These are phyloP conservation scores for Chiloscyllium plagiosum DNA, from an alignment of 2,113 vertebrate genomes.

Conservation along the genomic window DNA sequence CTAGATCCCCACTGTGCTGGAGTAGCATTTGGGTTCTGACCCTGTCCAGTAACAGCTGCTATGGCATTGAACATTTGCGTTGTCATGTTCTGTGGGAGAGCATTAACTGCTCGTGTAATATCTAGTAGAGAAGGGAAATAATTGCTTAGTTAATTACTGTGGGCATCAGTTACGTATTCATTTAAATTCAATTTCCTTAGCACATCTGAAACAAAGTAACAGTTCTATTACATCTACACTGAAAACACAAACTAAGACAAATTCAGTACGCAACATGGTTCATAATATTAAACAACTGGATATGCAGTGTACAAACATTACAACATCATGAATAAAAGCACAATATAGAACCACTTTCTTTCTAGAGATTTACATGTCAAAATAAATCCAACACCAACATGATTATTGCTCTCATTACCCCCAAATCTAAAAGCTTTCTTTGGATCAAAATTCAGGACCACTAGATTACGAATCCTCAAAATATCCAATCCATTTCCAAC, in stretches of 20 bases:
- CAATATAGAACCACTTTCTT: background rate
- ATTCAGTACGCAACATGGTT: background rate
- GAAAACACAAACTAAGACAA: background rate
- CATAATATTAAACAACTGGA: background rate
- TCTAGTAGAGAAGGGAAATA: conserved; percentile 57
- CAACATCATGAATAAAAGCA: background rate
- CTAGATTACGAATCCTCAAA: background rate
- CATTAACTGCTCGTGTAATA: conserved; percentile 85
- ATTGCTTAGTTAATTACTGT: background rate
- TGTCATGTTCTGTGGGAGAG: conserved; percentile 92
- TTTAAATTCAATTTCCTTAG: background rate
- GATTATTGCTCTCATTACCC: background rate
- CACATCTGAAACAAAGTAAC: background rate
- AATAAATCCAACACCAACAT: background rate
- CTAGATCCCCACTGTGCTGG: conserved; percentile 95
- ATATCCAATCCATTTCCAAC: background rate
- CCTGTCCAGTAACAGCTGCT: conserved; percentile 87
- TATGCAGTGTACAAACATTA: background rate
- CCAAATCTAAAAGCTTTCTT: background rate
- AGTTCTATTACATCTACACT: background rate
- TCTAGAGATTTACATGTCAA: background rate
- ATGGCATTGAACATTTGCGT: conserved; percentile 98
- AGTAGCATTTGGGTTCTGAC: conserved; percentile 91
- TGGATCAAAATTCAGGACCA: background rate
- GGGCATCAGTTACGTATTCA: background rate